A percentile compares a stretch with the other conserved stretches of the same genome.
Conservation (phyloP, 2,888 invertebrate species). For the Pseudeuparius sepicola region DNA sequence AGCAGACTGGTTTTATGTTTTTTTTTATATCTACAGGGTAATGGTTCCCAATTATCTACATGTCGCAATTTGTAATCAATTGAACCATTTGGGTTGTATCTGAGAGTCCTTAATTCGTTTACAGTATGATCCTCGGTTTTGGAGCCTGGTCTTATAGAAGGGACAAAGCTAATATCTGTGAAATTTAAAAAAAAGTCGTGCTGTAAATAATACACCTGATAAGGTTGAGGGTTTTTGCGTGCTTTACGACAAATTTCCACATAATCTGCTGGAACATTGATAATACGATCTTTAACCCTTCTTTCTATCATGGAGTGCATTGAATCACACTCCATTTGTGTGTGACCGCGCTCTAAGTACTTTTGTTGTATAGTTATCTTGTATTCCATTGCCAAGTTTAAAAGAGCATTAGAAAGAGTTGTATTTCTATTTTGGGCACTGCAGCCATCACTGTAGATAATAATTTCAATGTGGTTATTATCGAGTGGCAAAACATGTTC, state of each 20-base stretch:
- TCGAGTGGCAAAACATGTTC: slow-evolving; percentile 2
- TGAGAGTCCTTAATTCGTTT: slow-evolving; percentile 4
- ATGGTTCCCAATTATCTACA: background rate
- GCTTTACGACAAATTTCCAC: slow-evolving; percentile 7
- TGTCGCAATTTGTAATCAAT: slow-evolving; percentile 5
- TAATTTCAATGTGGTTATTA: slow-evolving; percentile 4
- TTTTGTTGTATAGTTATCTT: slow-evolving; percentile 15
- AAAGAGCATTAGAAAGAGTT: slow-evolving; percentile 13
- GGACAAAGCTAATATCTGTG: slow-evolving; percentile 1
- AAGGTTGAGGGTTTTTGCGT: slow-evolving; percentile 7
- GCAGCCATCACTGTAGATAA: slow-evolving; percentile 13
- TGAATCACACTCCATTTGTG: too few species aligned
- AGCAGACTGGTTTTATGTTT: background rate
- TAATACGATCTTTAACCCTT: slow-evolving; percentile 12
- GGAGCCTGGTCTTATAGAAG: slow-evolving; percentile 7
- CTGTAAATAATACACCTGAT: slow-evolving; percentile 6
- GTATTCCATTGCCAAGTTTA: slow-evolving; percentile 9
- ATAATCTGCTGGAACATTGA: slow-evolving; percentile 22
- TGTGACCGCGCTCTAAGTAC: slow-evolving; percentile 19
- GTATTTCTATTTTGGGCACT: slow-evolving; percentile 15
- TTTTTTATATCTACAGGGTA: background rate
- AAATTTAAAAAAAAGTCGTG: slow-evolving; percentile 3
- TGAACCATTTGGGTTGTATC: background rate
- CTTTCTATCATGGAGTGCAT: slow-evolving; percentile 18
- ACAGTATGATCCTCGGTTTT: slow-evolving; percentile 7